These are phyloP conservation scores for Scaptomyza tumidula DNA, from an alignment of 2,888 invertebrate genomes.

Conservation along the genomic window DNA sequence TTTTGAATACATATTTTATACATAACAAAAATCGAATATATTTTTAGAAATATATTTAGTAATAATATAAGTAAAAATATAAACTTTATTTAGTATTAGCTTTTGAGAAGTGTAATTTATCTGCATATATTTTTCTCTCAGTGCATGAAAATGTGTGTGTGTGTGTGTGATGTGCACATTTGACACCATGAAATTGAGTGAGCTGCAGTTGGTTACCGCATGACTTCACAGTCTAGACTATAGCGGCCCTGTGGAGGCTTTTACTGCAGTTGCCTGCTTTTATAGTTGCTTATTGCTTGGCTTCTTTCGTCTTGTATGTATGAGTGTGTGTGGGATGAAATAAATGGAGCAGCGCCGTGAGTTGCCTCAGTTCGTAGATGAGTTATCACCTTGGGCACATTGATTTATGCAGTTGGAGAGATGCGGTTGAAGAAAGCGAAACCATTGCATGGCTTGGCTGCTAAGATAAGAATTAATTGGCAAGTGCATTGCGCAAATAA, in stretches of 20 bases:
- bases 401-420: constrained; percentile 75
- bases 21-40: too few species aligned
- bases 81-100: too few species aligned
- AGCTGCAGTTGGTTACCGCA: constrained; percentile 51
- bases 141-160: constrained; percentile 12
- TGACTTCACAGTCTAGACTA: constrained; percentile 29
- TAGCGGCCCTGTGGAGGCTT: background rate
- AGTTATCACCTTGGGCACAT: constrained; percentile 72
- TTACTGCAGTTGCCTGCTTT: background rate
- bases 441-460: constrained; percentile 38
- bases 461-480: constrained; percentile 78
- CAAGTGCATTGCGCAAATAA: constrained; percentile 77
- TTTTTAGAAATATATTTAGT: too few species aligned
- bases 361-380: constrained; percentile 50
- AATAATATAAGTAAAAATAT: too few species aligned
- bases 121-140: background rate
- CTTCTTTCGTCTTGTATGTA: constrained; percentile 14
- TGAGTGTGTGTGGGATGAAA: constrained; percentile 39
- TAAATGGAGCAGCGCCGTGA: constrained; percentile 36
- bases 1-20: too few species aligned
- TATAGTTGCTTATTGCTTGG: constrained; percentile 6
- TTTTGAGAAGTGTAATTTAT: too few species aligned
- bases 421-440: constrained; percentile 7
- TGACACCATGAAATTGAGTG: constrained; percentile 78
- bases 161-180: constrained; percentile 33